These are phyloP conservation scores for Corydoras maculifer DNA, from an alignment of 2,113 vertebrate genomes.

Conservation along the genomic window DNA sequence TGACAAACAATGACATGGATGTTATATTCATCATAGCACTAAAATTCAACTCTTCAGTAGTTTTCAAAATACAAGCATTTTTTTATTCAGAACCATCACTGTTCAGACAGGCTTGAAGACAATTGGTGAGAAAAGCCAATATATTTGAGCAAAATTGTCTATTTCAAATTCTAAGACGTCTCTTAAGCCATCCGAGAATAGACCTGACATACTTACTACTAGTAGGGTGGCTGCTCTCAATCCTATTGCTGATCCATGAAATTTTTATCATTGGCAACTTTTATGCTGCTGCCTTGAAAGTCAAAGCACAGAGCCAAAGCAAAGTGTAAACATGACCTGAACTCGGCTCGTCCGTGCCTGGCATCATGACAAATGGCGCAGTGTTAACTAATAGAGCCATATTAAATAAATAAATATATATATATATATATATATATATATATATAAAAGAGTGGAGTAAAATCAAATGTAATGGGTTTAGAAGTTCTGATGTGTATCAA, in stretches of 20 bases:
- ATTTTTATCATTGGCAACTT: conserved; percentile 43
- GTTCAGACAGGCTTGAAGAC: conserved; percentile 28
- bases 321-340: conserved; percentile 39
- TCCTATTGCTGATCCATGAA: conserved; percentile 40
- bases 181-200: conserved; percentile 32
- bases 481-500: no score
- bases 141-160: conserved; percentile 32
- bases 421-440: no score
- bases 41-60: background rate
- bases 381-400: no score
- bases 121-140: conserved; percentile 17
- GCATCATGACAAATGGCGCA: conserved; percentile 36
- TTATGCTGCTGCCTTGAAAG: conserved; percentile 39
- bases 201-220: conserved; percentile 9
- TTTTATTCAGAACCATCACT: conserved; percentile 21
- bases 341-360: conserved; percentile 28
- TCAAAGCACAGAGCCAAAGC: conserved; percentile 35
- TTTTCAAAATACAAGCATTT: conserved; percentile 4
- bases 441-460: no score
- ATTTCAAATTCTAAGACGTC: background rate
- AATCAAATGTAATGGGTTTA: no score
- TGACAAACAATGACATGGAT: background rate
- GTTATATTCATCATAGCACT: background rate
- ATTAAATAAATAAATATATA: no score
- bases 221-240: conserved; percentile 24